A percentile compares a stretch with the other conserved stretches of the same genome.
Conservation (phyloP, 2,888 invertebrate genomes). For the Thelaira solivaga region DNA sequence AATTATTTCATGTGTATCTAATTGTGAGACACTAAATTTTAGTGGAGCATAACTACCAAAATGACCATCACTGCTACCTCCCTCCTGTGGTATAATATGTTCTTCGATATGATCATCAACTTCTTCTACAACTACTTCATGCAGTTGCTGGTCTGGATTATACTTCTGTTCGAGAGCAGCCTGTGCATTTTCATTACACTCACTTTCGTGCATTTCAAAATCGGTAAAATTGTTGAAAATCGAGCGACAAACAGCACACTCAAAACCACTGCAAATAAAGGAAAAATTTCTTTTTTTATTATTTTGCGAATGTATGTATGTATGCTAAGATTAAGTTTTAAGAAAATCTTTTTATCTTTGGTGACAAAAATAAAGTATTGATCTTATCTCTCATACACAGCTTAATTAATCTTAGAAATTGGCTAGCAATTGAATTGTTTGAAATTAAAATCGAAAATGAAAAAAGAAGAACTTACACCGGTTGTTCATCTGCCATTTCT, state of each 20-base stretch:
- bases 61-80: constrained; percentile 54
- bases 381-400: too few relatives aligned
- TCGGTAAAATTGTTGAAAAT: constrained; percentile 74
- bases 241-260: constrained; percentile 74
- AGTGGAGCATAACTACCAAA: constrained; percentile 72
- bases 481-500: constrained; percentile 65
- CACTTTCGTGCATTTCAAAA: constrained; percentile 74
- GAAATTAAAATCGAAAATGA: background rate
- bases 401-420: too few relatives aligned
- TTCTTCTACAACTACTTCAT: constrained; percentile 55
- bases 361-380: too few relatives aligned
- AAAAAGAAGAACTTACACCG: constrained; percentile 67
- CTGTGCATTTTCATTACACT: constrained; percentile 68
- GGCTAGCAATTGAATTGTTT: background rate
- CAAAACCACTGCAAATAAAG: constrained; percentile 68
- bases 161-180: constrained; percentile 55
- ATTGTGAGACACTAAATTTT: constrained; percentile 72
- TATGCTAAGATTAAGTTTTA: too few relatives aligned
- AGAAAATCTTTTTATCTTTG: too few relatives aligned
- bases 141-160: constrained; percentile 54
- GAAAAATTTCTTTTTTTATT: background rate
- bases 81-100: constrained; percentile 41
- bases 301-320: background rate
- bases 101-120: constrained; percentile 40
- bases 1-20: constrained; percentile 73